Percentiles rank a stretch among this genome's conserved stretches.
phyloP scores from a whole-genome alignment of 2,797 vertebrate species.

The Etheostoma nigrum region DNA sequence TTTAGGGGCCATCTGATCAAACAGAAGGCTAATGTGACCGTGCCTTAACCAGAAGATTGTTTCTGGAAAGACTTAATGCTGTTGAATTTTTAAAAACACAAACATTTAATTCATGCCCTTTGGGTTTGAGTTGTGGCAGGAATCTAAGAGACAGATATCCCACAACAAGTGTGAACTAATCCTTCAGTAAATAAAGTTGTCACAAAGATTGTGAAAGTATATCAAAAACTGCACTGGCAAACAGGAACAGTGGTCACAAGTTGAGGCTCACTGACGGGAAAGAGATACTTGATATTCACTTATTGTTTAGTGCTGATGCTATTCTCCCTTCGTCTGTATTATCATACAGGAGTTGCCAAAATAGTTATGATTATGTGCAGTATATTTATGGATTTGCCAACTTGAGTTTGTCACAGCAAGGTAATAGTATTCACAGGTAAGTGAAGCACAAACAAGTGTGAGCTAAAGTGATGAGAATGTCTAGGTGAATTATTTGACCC shows the following conservation, averaged over 20 bases:
- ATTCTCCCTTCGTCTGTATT: constrained; percentile 9
- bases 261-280: constrained; percentile 21
- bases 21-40: constrained; percentile 22
- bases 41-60: neutral
- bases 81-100: constrained; percentile 6
- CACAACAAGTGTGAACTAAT: constrained; percentile 20
- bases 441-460: constrained; percentile 64
- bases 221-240: neutral
- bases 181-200: constrained; percentile 27
- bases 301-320: constrained; percentile 36
- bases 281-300: constrained; percentile 22
- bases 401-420: constrained; percentile 39
- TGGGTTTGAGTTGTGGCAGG: neutral
- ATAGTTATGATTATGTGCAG: constrained; percentile 39
- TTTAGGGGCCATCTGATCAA: neutral
- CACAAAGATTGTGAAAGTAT: constrained; percentile 8
- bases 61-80: neutral
- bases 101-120: neutral
- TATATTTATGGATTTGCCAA: constrained; percentile 57
- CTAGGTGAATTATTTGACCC: constrained; percentile 78
- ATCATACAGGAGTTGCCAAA: constrained; percentile 39
- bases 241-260: constrained; percentile 13
- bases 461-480: constrained; percentile 72
- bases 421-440: constrained; percentile 68
- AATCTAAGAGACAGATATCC: neutral